Conservation (phyloP, 2,113 vertebrate species). For the Carassius gibelio region DNA sequence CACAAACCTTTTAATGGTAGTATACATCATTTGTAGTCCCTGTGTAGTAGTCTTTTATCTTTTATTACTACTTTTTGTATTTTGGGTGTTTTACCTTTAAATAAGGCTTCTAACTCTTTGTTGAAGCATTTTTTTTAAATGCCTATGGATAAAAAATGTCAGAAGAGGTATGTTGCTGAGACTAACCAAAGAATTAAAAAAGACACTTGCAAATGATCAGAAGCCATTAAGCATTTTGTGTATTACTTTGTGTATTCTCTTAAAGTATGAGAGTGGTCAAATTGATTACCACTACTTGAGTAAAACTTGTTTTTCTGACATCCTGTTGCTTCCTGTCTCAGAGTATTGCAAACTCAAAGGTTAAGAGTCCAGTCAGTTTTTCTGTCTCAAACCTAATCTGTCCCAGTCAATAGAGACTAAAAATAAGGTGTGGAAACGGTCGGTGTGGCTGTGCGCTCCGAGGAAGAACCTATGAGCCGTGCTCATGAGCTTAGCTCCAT, state of each 20-base stretch:
- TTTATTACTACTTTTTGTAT: background rate
- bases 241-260: background rate
- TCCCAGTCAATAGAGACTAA: conserved; percentile 73
- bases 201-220: background rate
- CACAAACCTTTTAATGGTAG: too few relatives aligned
- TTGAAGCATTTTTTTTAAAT: background rate
- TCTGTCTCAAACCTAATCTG: conserved; percentile 67
- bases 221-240: background rate
- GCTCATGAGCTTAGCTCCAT: conserved; percentile 28
- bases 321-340: conserved; percentile 24
- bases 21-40: background rate
- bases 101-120: background rate
- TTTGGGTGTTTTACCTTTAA: too few relatives aligned
- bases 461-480: conserved; percentile 23
- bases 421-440: conserved; percentile 65
- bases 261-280: background rate
- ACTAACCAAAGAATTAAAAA: background rate
- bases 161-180: background rate
- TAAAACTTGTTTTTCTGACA: conserved; percentile 18
- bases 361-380: conserved; percentile 51
- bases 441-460: conserved; percentile 22
- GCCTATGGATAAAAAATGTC: background rate
- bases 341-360: conserved; percentile 31
- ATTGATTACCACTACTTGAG: background rate
- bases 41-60: background rate